Conservation (phyloP, 2,797 vertebrate genomes). For the Gadopsis bispinosus region DNA sequence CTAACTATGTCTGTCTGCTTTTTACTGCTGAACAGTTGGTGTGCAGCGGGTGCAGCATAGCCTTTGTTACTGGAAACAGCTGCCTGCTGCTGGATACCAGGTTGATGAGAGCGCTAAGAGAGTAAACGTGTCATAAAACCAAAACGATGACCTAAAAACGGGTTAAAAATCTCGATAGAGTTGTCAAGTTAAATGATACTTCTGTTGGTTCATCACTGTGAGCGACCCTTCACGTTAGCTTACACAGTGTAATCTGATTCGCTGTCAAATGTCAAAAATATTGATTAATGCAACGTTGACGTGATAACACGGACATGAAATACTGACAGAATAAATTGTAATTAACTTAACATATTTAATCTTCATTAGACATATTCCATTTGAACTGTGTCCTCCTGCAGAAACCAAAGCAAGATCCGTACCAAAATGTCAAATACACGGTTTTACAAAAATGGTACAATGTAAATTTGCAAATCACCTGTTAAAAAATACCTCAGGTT, state of each 20-base stretch:
- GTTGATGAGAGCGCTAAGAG: no score
- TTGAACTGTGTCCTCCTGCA: neutral
- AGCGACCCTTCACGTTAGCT: neutral
- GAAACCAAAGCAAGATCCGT: neutral
- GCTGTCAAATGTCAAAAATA: no score
- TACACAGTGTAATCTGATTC: neutral
- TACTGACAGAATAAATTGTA: neutral
- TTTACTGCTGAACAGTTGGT: neutral
- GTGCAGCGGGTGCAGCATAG: neutral
- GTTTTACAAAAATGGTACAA: neutral
- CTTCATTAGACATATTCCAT: no score
- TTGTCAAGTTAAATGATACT: neutral
- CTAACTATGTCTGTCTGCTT: no score
- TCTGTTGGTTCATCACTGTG: neutral
- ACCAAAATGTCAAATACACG: neutral
- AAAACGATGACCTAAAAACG: neutral
- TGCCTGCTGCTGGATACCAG: no score
- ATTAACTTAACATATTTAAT: no score
- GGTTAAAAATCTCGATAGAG: neutral
- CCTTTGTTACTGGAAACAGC: no score
- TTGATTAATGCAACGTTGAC: no score
- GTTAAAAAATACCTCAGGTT: neutral
- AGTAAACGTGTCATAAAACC: neutral
- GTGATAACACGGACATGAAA: neutral
- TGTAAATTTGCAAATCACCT: neutral